Percentiles rank a stretch among this genome's conserved stretches.
phyloP scores from a whole-genome alignment of 2,888 invertebrate genomes.

The Elgonia sp. region DNA sequence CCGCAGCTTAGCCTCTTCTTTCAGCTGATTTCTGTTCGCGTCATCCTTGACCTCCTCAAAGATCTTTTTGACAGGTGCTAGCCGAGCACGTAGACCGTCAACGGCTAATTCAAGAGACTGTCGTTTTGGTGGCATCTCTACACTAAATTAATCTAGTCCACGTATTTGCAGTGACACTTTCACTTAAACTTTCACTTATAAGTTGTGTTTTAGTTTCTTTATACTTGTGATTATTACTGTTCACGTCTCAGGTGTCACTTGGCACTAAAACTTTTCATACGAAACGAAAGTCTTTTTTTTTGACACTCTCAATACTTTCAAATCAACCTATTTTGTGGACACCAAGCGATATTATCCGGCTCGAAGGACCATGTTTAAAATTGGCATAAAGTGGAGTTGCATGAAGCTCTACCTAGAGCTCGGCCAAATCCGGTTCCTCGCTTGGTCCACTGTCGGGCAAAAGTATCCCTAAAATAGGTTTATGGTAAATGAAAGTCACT shows the following conservation, averaged over 20 bases:
- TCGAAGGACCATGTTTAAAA: slow-evolving; percentile 25
- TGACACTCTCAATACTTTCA: too few relatives aligned
- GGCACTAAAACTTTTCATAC: too few relatives aligned
- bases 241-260: too few relatives aligned
- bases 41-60: not conserved
- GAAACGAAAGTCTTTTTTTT: too few relatives aligned
- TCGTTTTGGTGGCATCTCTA: not conserved
- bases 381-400: not conserved
- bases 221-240: too few relatives aligned
- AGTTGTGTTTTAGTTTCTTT: too few relatives aligned
- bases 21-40: not conserved
- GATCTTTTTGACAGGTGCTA: not conserved
- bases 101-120: not conserved
- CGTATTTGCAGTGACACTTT: too few relatives aligned
- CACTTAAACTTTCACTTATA: too few relatives aligned
- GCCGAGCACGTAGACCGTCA: slow-evolving; percentile 1
- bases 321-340: not conserved
- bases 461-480: not conserved
- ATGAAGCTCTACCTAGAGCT: not conserved
- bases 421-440: not conserved
- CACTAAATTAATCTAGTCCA: too few relatives aligned
- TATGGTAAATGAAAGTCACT: too few relatives aligned
- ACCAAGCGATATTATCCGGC: slow-evolving; percentile 23
- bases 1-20: not conserved
- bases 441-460: not conserved